phyloP scores from a whole-genome alignment of 2,113 vertebrate genomes.

The Holacanthus passer region DNA sequence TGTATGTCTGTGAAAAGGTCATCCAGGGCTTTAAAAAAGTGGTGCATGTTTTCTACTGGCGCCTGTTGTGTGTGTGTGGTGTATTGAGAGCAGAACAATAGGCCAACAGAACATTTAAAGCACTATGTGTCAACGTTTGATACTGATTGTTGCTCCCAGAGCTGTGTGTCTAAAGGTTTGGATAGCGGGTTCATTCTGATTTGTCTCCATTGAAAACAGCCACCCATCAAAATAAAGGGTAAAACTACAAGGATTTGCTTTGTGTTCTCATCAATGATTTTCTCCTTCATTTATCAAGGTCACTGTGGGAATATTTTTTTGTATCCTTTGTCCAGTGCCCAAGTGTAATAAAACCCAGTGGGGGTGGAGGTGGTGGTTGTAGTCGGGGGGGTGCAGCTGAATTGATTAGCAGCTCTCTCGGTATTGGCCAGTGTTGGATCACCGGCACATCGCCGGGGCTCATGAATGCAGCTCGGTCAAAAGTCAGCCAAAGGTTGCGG shows the following conservation, averaged over 20 bases:
- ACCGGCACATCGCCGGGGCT: constrained; percentile 49
- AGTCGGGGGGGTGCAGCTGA: constrained; percentile 59
- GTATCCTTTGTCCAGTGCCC: constrained; percentile 67
- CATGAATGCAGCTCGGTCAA: constrained; percentile 82
- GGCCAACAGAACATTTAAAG: constrained; percentile 51
- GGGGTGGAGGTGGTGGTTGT: too few relatives aligned
- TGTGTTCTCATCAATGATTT: not conserved
- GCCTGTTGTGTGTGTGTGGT: constrained; percentile 32
- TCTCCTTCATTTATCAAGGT: constrained; percentile 50
- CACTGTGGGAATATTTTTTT: constrained; percentile 61
- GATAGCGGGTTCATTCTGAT: constrained; percentile 4
- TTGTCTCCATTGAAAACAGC: constrained; percentile 36
- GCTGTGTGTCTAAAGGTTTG: constrained; percentile 33
- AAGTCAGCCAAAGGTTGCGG: constrained; percentile 81
- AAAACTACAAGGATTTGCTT: not conserved
- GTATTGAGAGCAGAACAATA: constrained; percentile 29
- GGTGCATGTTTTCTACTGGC: constrained; percentile 52
- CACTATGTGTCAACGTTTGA: constrained; percentile 53
- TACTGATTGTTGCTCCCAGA: constrained; percentile 22
- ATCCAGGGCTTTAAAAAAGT: not conserved
- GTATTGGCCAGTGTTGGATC: constrained; percentile 74
- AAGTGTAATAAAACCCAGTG: constrained; percentile 65
- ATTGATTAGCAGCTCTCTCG: constrained; percentile 75
- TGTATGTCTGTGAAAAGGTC: not conserved
- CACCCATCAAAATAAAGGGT: constrained; percentile 65